Evolutionary conservation across 2,888 invertebrate genomes (phyloP), one percentile per base, ranked within the genome.

Genomic region (Synanthedon andrenaeformis): DNA sequence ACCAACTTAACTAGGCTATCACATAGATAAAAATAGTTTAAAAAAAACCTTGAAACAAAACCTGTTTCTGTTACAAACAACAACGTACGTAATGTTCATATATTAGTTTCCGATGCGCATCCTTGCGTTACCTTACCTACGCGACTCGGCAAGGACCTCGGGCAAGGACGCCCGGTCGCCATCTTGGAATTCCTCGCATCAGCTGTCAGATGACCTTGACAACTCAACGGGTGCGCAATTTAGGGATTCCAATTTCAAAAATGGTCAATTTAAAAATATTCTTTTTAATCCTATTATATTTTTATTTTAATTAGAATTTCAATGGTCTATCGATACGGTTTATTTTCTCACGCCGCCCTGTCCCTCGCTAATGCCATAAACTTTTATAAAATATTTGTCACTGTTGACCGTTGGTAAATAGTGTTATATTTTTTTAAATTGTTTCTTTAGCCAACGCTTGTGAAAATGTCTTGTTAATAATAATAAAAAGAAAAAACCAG

Each of bases 141-240:
- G 23, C 23, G 5, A 23, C 23, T 23, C 23, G 23, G 23, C 45
- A 45, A 45, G 45, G 45, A 45, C 45, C 45, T 45, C 53, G 52
- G 56, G 58, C 67, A 68, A 67, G 69, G 68, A 65, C 66, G 62
- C 41, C 49, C 49, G 49, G 49, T 23, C 55, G 64, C 65, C 66
- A 62, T 68, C 61, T 68, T 45, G 13, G 56, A 45, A 35, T 35
- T 45, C 14, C 45, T 45, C 45, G 45, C 45, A 61, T 61, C 59
- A 57, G 56, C 57, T 63, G 55, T 58, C 57, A 53, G 51, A 28
- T 55, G 60, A 14, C 45, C 45, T 50, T 10, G 45, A 4, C 45
- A 45, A 45, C 42, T 28, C 41, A 55, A 57, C 55, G 54, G 51
- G 55, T 53, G 53, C 13, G 12, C 45, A 14, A 45, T 45, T 45